A percentile compares a stretch with the other conserved stretches of the same genome.
Evolutionary conservation across 2,113 vertebrate genomes (phyloP).

Genomic region (Microcebus tavaratra): DNA sequence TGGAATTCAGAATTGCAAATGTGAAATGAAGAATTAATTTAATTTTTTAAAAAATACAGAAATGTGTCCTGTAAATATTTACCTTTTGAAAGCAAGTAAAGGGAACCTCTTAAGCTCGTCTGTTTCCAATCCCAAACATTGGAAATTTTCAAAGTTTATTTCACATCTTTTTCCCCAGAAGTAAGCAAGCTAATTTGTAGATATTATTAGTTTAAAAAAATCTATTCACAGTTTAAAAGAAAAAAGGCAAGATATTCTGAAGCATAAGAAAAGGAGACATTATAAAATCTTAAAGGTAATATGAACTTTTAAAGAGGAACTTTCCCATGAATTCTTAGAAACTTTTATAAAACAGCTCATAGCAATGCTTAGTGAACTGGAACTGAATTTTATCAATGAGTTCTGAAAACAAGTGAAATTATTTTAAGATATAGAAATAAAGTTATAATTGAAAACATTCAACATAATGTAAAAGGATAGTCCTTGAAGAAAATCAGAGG

Average conservation of each 20-base stretch:
- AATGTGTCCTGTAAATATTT: not conserved
- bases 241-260: not conserved
- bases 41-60: not conserved
- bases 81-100: conserved; percentile 16
- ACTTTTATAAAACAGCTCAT: not conserved
- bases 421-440: conserved; percentile 5
- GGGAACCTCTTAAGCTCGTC: not conserved
- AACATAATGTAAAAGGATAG: not conserved
- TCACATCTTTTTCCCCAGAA: not conserved
- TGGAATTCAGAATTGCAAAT: not conserved
- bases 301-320: not conserved
- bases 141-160: not conserved
- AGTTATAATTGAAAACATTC: not conserved
- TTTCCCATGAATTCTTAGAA: not conserved
- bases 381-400: not conserved
- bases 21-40: not conserved
- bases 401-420: not conserved
- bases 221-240: not conserved
- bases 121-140: not conserved
- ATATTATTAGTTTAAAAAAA: not conserved
- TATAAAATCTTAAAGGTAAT: not conserved
- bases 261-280: not conserved
- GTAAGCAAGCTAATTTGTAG: not conserved
- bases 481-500: not conserved
- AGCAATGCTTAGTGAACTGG: not conserved